Conservation (phyloP, 2,113 vertebrate genomes). For the Syngnathus typhle region DNA sequence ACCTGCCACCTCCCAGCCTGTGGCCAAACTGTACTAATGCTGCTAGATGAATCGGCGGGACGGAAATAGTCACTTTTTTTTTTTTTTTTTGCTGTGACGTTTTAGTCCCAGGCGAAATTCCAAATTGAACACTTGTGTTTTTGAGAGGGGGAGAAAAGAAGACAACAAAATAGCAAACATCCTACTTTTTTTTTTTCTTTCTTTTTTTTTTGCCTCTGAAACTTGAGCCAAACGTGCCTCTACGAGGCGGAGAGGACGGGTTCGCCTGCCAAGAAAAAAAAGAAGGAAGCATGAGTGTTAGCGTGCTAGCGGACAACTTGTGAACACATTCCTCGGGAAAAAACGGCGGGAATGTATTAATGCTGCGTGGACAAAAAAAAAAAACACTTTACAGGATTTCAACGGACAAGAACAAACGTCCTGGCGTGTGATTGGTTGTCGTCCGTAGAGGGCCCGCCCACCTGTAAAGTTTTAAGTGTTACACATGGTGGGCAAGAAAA, state of each 20-base stretch:
- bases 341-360: constrained; percentile 84
- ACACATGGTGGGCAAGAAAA: constrained; percentile 26
- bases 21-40: constrained; percentile 99
- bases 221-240: constrained; percentile 99
- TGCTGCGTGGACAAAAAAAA: constrained; percentile 74
- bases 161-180: constrained; percentile 46
- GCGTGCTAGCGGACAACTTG: constrained; percentile 77
- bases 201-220: constrained; percentile 91
- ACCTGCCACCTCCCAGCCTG: constrained; percentile 81
- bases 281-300: constrained; percentile 48
- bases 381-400: constrained; percentile 54
- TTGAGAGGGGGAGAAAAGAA: constrained; percentile 7
- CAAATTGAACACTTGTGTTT: constrained; percentile 71
- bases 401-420: background rate
- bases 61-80: constrained; percentile 70
- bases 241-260: constrained; percentile 93
- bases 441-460: background rate
- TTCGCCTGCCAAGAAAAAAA: constrained; percentile 34
- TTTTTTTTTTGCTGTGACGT: constrained; percentile 89
- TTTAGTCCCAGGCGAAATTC: constrained; percentile 99
- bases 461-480: background rate
- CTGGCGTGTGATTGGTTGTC: background rate
- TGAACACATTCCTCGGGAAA: constrained; percentile 98
- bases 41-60: constrained; percentile 82
- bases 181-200: constrained; percentile 46